These are phyloP conservation scores for Pleuronectes platessa DNA, from an alignment of 2,113 vertebrate species.

Conservation along the genomic window DNA sequence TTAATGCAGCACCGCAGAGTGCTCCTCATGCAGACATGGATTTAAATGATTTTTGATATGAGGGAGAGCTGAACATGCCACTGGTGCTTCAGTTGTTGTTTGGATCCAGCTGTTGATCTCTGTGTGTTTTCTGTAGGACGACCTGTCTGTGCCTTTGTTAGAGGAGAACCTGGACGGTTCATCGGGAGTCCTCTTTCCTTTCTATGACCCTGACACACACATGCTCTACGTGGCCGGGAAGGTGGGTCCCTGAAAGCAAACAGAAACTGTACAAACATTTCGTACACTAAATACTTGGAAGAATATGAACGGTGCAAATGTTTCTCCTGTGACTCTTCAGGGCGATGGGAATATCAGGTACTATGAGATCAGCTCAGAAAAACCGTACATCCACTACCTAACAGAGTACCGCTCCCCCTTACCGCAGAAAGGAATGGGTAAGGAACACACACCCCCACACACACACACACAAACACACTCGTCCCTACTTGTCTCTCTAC, in stretches of 20 bases:
- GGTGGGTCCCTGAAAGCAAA: constrained; percentile 77
- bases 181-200: constrained; percentile 89
- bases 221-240: constrained; percentile 93
- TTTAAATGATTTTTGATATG: constrained; percentile 44
- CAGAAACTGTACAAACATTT: not conserved
- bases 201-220: constrained; percentile 90
- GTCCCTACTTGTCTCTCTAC: no score
- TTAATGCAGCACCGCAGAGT: constrained; percentile 46
- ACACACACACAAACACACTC: not conserved
- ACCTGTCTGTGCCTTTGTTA: constrained; percentile 89
- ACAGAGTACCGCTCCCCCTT: constrained; percentile 88
- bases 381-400: constrained; percentile 89
- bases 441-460: constrained; percentile 51
- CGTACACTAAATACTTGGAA: not conserved
- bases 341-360: constrained; percentile 94
- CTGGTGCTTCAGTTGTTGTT: constrained; percentile 7
- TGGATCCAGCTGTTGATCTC: not conserved
- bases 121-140: constrained; percentile 77
- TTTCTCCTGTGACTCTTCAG: constrained; percentile 66
- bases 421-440: constrained; percentile 95
- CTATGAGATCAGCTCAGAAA: constrained; percentile 90
- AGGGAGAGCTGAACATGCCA: constrained; percentile 3
- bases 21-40: constrained; percentile 44
- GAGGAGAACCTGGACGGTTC: constrained; percentile 92
- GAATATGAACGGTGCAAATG: not conserved